These are phyloP conservation scores for Garrulus glandarius DNA, from an alignment of 2,797 vertebrate genomes.

Conservation along the genomic window DNA sequence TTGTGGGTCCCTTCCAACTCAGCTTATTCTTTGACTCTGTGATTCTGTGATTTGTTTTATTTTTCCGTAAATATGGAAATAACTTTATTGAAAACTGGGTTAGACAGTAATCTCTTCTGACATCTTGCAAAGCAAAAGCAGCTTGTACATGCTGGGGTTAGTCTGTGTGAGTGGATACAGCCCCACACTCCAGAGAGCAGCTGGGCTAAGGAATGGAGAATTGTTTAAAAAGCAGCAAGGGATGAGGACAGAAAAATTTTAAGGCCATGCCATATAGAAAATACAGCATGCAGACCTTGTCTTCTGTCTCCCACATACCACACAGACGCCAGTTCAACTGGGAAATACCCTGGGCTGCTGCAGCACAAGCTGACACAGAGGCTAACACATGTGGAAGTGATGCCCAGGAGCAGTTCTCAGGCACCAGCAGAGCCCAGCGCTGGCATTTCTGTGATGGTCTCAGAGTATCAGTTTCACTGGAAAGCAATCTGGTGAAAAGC, in stretches of 20 bases:
- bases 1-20: neutral
- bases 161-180: neutral
- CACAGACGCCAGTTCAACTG: neutral
- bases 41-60: neutral
- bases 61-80: neutral
- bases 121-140: neutral
- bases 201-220: neutral
- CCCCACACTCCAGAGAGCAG: neutral
- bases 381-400: fast-evolving
- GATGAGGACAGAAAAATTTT: neutral
- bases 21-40: neutral
- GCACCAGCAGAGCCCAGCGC: neutral
- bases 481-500: neutral
- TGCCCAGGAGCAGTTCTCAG: neutral
- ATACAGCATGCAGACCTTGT: neutral
- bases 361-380: neutral
- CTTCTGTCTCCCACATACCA: neutral
- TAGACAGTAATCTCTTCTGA: neutral
- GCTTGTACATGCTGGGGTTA: neutral
- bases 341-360: neutral
- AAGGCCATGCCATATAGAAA: neutral
- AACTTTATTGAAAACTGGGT: neutral
- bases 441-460: neutral
- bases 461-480: neutral
- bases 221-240: neutral